A percentile compares a stretch with the other conserved stretches of the same genome.
Evolutionary conservation across 1,140 invertebrate genomes (phyloP).

Genomic region (Hesperophylax magnus): DNA sequence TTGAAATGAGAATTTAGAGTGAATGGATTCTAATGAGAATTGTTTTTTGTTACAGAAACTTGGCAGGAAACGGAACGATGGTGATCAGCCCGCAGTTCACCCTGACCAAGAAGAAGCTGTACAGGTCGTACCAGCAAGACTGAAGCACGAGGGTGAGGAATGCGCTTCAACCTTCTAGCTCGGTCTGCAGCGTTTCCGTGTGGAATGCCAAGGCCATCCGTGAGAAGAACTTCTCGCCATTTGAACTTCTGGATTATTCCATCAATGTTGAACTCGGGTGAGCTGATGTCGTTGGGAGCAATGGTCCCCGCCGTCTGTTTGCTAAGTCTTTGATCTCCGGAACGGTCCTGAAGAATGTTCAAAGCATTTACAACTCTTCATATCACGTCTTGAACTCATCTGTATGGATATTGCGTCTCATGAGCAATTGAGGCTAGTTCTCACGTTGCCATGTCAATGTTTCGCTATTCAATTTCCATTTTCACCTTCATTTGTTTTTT

Average conservation of each 20-base stretch:
- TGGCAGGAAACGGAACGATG: constrained; percentile 85
- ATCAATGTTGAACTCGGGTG: background rate
- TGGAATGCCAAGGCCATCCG: constrained; percentile 27
- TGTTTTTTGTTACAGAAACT: constrained; percentile 73
- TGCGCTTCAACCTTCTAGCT: background rate
- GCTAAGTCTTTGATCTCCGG: constrained; percentile 22
- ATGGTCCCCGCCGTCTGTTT: background rate
- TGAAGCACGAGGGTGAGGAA: constrained; percentile 57
- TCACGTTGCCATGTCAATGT: background rate
- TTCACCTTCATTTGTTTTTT: constrained; percentile 35
- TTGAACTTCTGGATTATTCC: constrained; percentile 46
- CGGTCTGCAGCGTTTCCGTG: background rate
- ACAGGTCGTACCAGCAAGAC: constrained; percentile 78
- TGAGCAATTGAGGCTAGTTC: background rate
- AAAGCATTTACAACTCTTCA: constrained; percentile 32
- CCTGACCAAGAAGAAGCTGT: constrained; percentile 89
- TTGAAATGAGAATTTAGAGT: too few relatives aligned
- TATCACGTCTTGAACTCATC: constrained; percentile 21
- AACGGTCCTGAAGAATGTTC: constrained; percentile 24
- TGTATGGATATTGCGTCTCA: background rate
- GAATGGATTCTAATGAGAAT: constrained; percentile 15
- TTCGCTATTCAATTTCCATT: constrained; percentile 32
- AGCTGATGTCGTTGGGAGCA: background rate
- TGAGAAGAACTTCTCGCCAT: constrained; percentile 52
- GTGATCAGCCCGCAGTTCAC: constrained; percentile 88